Evolutionary conservation across 2,888 invertebrate genomes (phyloP).

Genomic region (Dryococelus australis): DNA sequence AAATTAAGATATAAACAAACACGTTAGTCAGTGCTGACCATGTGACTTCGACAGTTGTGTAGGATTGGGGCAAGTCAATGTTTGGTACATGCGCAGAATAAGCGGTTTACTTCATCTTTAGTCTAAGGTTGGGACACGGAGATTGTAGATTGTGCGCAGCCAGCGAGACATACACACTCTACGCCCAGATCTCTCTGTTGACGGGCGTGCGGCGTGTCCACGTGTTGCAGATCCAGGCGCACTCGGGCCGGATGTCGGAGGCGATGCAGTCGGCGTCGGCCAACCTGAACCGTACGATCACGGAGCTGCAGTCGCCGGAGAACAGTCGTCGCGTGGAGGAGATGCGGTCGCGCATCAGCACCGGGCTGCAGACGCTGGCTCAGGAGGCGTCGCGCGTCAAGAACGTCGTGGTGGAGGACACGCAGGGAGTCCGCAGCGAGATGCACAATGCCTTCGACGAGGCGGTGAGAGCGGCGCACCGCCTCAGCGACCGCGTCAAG

Average conservation of each 20-base stretch:
- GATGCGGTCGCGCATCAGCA: background rate
- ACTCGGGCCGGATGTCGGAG: background rate
- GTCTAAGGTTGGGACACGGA: too few relatives aligned
- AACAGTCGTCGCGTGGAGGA: background rate
- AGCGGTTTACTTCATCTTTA: too few relatives aligned
- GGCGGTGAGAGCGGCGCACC: background rate
- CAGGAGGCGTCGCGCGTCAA: background rate
- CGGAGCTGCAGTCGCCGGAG: slow-evolving; percentile 1
- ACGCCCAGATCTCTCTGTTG: too few relatives aligned
- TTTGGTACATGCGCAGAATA: too few relatives aligned
- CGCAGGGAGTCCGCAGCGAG: background rate
- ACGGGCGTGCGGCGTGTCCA: too few relatives aligned
- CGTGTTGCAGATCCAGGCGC: background rate
- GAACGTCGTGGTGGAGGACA: background rate
- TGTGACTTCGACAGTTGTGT: too few relatives aligned
- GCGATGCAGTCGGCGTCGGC: background rate
- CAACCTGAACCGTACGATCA: background rate
- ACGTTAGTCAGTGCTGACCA: too few relatives aligned
- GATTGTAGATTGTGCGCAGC: too few relatives aligned
- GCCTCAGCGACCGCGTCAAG: background rate
- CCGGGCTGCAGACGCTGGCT: background rate
- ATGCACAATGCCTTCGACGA: background rate
- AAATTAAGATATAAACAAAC: too few relatives aligned
- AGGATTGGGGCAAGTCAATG: too few relatives aligned
- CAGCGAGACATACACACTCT: too few relatives aligned